Conservation (phyloP, 2,797 vertebrate species). For the Bothrops alternatus region DNA sequence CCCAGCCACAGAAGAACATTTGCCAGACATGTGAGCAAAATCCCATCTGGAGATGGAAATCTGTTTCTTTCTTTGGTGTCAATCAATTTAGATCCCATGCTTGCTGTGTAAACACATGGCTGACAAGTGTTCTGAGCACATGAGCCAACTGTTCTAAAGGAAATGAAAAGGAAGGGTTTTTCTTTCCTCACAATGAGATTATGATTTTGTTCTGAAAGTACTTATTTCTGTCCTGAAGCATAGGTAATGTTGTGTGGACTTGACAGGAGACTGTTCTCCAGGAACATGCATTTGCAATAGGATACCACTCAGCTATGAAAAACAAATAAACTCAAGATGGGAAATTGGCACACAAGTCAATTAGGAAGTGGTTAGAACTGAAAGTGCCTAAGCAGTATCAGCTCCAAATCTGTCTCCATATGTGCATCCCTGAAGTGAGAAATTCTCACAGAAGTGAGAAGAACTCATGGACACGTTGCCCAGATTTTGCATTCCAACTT, state of each 20-base stretch:
- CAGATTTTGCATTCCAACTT: not conserved
- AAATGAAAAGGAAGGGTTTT: not conserved
- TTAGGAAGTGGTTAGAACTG: not conserved
- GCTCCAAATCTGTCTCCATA: not conserved
- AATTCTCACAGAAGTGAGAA: not conserved
- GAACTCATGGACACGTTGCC: not conserved
- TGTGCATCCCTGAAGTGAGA: not conserved
- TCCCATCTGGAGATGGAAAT: constrained; percentile 19
- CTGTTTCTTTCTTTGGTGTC: not conserved
- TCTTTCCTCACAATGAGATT: constrained; percentile 1
- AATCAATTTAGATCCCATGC: constrained; percentile 12
- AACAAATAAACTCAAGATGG: not conserved
- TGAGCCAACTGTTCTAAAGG: constrained; percentile 6
- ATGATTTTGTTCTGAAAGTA: constrained; percentile 5
- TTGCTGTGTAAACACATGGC: constrained; percentile 8
- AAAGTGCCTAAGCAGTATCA: not conserved
- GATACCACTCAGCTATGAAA: not conserved
- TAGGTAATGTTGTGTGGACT: not conserved
- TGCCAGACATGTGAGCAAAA: not conserved
- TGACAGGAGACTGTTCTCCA: not conserved
- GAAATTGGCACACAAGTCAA: not conserved
- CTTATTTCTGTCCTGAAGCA: constrained; percentile 1
- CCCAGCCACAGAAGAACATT: not conserved
- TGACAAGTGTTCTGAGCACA: not conserved
- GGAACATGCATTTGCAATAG: not conserved